Evolutionary conservation across 2,888 invertebrate genomes (phyloP).

Genomic region (Cantharis nigra): DNA sequence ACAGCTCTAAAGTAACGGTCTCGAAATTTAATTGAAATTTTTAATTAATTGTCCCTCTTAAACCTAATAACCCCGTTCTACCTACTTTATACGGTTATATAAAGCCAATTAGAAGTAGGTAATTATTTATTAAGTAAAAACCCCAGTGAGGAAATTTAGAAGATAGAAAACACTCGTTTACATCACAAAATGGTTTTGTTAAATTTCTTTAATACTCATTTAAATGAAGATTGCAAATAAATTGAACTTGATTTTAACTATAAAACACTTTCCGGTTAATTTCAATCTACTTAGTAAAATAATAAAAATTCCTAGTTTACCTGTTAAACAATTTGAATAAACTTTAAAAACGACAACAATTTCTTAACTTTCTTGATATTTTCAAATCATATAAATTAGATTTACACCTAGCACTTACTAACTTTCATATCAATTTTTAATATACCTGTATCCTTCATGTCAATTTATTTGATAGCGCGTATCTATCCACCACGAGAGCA

Average conservation of each 20-base stretch:
- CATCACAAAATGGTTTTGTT: no score
- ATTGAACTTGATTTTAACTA: neutral
- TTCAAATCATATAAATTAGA: neutral
- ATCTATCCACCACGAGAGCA: neutral
- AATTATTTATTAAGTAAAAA: neutral
- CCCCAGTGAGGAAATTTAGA: neutral
- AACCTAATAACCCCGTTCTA: neutral
- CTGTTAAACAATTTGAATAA: neutral
- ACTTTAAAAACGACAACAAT: neutral
- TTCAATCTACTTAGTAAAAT: neutral
- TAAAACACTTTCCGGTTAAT: neutral
- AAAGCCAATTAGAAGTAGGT: neutral
- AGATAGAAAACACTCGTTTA: no score
- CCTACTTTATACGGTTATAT: neutral
- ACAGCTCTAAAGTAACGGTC: neutral
- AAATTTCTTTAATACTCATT: neutral
- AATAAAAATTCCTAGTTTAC: neutral
- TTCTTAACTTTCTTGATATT: neutral
- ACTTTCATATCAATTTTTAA: neutral
- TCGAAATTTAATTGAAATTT: neutral
- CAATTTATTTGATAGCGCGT: neutral
- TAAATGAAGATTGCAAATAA: neutral
- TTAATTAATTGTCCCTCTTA: neutral
- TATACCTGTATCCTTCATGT: neutral
- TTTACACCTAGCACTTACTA: neutral